These are phyloP conservation scores for Acromyrmex charruanus DNA, from an alignment of 1,140 invertebrate species.

Conservation along the genomic window DNA sequence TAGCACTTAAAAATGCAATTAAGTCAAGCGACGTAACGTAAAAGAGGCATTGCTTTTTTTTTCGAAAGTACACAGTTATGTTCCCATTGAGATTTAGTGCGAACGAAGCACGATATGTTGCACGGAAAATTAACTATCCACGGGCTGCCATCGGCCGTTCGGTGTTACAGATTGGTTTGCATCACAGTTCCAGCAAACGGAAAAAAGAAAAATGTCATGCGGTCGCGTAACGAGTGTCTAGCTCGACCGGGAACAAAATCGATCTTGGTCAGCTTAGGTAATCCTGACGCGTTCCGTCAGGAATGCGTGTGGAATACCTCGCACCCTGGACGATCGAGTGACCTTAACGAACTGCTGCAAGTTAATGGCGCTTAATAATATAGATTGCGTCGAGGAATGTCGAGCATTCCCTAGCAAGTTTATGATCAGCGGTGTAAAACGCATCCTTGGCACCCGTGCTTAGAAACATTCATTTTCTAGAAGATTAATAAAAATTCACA, in stretches of 20 bases:
- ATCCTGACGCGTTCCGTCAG: conserved; percentile 15
- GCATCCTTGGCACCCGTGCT: not conserved
- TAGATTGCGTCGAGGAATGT: conserved; percentile 48
- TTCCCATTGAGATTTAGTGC: not conserved
- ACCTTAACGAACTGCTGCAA: conserved; percentile 46
- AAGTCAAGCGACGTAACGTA: not conserved
- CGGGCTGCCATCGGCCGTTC: not conserved
- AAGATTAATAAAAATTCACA: not conserved
- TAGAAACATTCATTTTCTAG: not conserved
- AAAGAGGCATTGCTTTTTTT: not conserved
- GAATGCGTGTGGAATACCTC: conserved; percentile 49
- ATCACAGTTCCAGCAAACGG: not conserved
- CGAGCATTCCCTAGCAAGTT: conserved; percentile 21
- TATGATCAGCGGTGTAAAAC: not conserved
- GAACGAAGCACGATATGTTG: conserved; percentile 20
- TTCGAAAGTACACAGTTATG: not conserved
- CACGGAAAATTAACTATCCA: conserved; percentile 36
- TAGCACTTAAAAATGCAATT: not conserved
- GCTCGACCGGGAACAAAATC: not conserved
- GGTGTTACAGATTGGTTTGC: conserved; percentile 8
- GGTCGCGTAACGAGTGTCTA: not conserved
- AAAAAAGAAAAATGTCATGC: conserved; percentile 7
- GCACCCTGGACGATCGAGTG: conserved; percentile 10
- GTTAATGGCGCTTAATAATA: conserved; percentile 65
- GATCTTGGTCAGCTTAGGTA: conserved; percentile 3